These are phyloP conservation scores for Etheostoma cragini DNA, from an alignment of 2,113 vertebrate genomes.

Conservation along the genomic window DNA sequence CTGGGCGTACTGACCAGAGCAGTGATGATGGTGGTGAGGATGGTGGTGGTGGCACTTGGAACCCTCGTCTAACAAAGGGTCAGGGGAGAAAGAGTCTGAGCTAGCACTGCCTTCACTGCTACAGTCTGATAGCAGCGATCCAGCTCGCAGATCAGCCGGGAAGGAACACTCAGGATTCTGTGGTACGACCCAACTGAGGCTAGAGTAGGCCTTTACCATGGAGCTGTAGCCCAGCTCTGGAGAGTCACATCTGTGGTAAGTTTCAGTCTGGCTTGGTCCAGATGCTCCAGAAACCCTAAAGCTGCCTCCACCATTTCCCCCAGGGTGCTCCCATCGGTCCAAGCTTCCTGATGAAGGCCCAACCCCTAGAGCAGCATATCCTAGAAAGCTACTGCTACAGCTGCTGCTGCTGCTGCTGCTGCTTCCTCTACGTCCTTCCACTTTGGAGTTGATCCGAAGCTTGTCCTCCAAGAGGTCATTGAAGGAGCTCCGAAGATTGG, in stretches of 20 bases:
- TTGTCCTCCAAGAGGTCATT: conserved; percentile 89
- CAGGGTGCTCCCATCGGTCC: conserved; percentile 81
- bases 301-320: conserved; percentile 14
- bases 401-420: conserved; percentile 63
- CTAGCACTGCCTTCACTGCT: conserved; percentile 93
- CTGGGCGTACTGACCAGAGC: conserved; percentile 49
- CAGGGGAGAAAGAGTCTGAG: conserved; percentile 91
- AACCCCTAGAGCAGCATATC: conserved; percentile 84
- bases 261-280: conserved; percentile 84
- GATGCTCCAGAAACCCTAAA: conserved; percentile 77
- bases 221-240: conserved; percentile 91
- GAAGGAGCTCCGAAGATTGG: conserved; percentile 85
- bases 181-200: conserved; percentile 86
- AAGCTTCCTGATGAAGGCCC: conserved; percentile 84
- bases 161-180: conserved; percentile 89
- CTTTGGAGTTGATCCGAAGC: conserved; percentile 89
- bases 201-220: conserved; percentile 89
- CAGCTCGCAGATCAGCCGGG: conserved; percentile 86
- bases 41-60: conserved; percentile 89
- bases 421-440: conserved; percentile 82
- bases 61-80: conserved; percentile 88
- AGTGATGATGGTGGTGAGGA: conserved; percentile 84
- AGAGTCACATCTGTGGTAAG: conserved; percentile 90
- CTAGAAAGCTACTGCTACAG: conserved; percentile 80
- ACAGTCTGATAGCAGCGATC: conserved; percentile 90